Percentiles rank a stretch among this genome's conserved stretches.
phyloP scores from a whole-genome alignment of 2,113 vertebrate species.

The Poecilia latipinna region DNA sequence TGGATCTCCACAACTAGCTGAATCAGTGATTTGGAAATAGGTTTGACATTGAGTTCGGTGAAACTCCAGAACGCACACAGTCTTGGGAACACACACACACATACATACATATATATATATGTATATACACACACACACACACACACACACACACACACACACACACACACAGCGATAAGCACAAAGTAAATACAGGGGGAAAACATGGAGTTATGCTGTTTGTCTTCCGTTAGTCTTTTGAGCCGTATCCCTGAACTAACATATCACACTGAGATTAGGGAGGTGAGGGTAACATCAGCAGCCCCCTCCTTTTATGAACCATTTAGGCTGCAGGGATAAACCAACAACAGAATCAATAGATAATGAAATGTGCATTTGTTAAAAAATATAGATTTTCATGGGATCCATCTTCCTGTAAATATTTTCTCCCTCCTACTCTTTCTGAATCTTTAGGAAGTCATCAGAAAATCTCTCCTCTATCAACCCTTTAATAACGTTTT shows the following conservation, averaged over 20 bases:
- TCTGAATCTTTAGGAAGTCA: too few species aligned
- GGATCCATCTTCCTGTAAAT: too few species aligned
- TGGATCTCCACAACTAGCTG: slow-evolving; percentile 57
- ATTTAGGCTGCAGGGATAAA: slow-evolving; percentile 6
- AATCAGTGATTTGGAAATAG: slow-evolving; percentile 69
- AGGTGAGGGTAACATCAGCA: slow-evolving; percentile 23
- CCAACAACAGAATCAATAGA: neutral
- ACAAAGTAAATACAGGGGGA: neutral
- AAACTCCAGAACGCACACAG: slow-evolving; percentile 5
- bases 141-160: neutral
- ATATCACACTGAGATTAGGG: slow-evolving; percentile 15
- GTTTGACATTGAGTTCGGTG: slow-evolving; percentile 67
- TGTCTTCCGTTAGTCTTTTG: slow-evolving; percentile 2
- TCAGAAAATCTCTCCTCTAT: too few species aligned
- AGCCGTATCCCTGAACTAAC: slow-evolving; percentile 4
- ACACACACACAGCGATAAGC: neutral
- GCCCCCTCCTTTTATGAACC: slow-evolving; percentile 13
- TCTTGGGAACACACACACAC: neutral
- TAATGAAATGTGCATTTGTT: neutral
- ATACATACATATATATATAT: neutral
- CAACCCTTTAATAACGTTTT: too few species aligned
- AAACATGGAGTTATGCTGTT: slow-evolving; percentile 13
- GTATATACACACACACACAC: too few species aligned
- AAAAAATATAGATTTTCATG: neutral
- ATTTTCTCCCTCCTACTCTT: too few species aligned